Evolutionary conservation across 2,797 vertebrate genomes (phyloP), one percentile per base, ranked within the genome.

Genomic region (Vespertilio murinus): DNA sequence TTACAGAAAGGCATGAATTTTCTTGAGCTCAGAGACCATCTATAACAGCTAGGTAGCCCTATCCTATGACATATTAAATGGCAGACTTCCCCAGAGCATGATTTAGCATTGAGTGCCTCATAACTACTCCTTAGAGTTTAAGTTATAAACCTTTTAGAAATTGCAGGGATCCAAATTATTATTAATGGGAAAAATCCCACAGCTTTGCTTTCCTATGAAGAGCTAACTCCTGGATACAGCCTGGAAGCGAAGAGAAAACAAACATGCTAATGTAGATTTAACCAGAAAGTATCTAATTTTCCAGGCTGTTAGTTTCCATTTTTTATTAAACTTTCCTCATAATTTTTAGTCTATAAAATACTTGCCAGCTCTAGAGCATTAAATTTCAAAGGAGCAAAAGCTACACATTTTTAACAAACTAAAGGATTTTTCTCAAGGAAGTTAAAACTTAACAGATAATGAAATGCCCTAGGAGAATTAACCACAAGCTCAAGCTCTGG

Each of bases 71-170:
- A 92, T 25, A 88, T 25, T 71, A 95, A 95, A 93, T 91, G 82
- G 88, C 85, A 96, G 69, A 40, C 49, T 92, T 96, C 77, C 85
- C 88, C 79, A 92, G 65, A 92, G 88, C 59, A 88, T 90, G 90
- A 97, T 67, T 94, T 88, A 95, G 92, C 94, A 93, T 85, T 79
- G 56, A 81, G 74, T n/a, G 28, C 40, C 52, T 64, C 49, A 45
- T 70, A 85, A 81, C 56, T 89, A 30, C 49, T 93, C 78, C 87
- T 61, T 59, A 85, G 35, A 84, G 56, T 20, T 22, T 42, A 77
- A 56, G 13, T 71, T 87, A 89, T 56, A 93, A 94, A 91, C 6
- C 49, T 64, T 95, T 95, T 65, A 91, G 73, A 96, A 91, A 88
- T 1, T 87, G 28, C 77, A 90, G 88, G 30, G 47, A 95, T 80